phyloP scores from a whole-genome alignment of 1,140 invertebrate genomes.

The Macrobrachium rosenbergii region DNA sequence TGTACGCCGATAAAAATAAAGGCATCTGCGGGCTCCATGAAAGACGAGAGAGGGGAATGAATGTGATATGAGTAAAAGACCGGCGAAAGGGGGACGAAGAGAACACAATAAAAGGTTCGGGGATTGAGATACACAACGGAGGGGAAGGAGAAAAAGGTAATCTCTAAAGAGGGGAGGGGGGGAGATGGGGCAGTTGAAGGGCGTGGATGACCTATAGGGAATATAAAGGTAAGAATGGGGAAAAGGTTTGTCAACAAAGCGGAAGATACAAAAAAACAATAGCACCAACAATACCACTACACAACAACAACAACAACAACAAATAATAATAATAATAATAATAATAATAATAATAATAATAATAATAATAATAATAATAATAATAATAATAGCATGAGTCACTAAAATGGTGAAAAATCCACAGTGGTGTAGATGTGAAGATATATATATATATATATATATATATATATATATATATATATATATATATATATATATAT shows the following conservation, averaged over 20 bases:
- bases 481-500: too few relatives aligned
- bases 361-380: too few relatives aligned
- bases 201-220: not conserved
- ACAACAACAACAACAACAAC: too few relatives aligned
- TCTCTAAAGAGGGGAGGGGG: not conserved
- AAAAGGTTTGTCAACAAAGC: not conserved
- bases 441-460: too few relatives aligned
- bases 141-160: not conserved
- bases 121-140: not conserved
- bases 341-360: too few relatives aligned
- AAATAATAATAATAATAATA: too few relatives aligned
- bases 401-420: too few relatives aligned
- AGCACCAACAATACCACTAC: too few relatives aligned
- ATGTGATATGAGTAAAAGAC: not conserved
- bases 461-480: too few relatives aligned
- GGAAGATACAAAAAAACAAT: not conserved
- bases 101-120: not conserved
- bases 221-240: not conserved
- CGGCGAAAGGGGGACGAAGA: conserved; percentile 16
- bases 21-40: not conserved
- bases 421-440: too few relatives aligned
- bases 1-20: not conserved
- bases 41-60: not conserved
- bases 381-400: too few relatives aligned
- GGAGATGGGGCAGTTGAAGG: not conserved